Evolutionary conservation across 2,888 invertebrate species (phyloP).

Genomic region (Endomychus coccineus): DNA sequence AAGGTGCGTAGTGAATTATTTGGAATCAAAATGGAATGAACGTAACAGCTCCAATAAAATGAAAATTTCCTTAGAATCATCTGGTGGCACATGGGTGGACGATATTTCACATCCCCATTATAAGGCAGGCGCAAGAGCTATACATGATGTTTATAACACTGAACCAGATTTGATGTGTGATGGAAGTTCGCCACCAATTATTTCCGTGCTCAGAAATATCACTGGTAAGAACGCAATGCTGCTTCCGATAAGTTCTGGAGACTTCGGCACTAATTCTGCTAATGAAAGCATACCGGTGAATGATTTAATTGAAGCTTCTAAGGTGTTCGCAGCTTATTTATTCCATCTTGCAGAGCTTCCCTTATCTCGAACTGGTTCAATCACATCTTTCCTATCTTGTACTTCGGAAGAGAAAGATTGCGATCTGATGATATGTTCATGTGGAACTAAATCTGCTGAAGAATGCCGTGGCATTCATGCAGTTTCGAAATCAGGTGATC

Average conservation of each 20-base stretch:
- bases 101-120: constrained; percentile 7
- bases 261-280: constrained; percentile 4
- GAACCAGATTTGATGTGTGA: neutral
- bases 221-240: constrained; percentile 4
- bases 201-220: constrained; percentile 2
- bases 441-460: too few species aligned
- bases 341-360: constrained; percentile 9
- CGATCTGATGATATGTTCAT: too few species aligned
- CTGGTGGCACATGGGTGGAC: constrained; percentile 1
- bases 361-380: neutral
- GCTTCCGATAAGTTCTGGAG: constrained; percentile 3
- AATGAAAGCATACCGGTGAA: neutral
- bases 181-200: constrained; percentile 1
- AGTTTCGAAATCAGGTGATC: too few species aligned
- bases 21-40: constrained; percentile 3
- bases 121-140: constrained; percentile 2
- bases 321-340: constrained; percentile 9
- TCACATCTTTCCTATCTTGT: constrained; percentile 5
- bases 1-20: neutral
- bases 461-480: too few species aligned
- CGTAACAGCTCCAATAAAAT: constrained; percentile 2
- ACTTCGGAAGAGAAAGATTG: too few species aligned
- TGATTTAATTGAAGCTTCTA: constrained; percentile 5
- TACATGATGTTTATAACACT: constrained; percentile 3
- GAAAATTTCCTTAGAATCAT: constrained; percentile 4